Evolutionary conservation across 2,797 vertebrate genomes (phyloP), one percentile per base, ranked within the genome.

Genomic region (Halcyon chelicuti): DNA sequence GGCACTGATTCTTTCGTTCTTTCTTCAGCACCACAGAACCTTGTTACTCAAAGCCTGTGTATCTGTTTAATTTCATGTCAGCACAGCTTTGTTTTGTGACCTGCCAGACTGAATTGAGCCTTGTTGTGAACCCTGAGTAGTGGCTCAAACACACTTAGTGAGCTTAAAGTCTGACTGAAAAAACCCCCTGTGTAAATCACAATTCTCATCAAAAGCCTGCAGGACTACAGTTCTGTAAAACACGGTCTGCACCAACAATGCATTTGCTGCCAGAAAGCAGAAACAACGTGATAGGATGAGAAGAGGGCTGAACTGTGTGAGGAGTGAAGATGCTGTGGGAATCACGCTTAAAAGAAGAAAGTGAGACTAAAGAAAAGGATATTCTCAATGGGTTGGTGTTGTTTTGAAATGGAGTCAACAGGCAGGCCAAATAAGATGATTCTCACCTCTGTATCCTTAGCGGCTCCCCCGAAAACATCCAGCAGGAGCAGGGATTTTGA

Each of bases 11-110:
- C 72, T 40, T 86, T 58, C 2, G 3, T 2, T 63, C 54, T 63
- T 90, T 79, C 7, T 51, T 83, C 18, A 37, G 37, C 11, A 70
- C 22, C 58, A 51, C 19, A 49, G 78, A 90, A 37, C 10, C 28
- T 35, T 46, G 57, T 73, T 81, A 46, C 49, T 81, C 39, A 71
- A 77, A 86, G 39, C 12, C 7, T 49, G 8, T 5, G 6, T 18
- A 4, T 4, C 9, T 3, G 12, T 23, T 73, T 75, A 5, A 2
- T 84, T 81, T 67, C 0, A 0, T 8, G 5, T 42, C 47, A 31
- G 21, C 0, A 0, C 1, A 3, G 28, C 70, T 65, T 52, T 76
- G 22, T 15, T 70, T 77, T 60, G 35, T 74, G 28, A 39, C 19
- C 19, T 39, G n/a, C 9, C 44, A 19, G 25, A 10, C 22, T 29